Evolutionary conservation across 2,797 vertebrate genomes (phyloP), one percentile per base, ranked within the genome.

Genomic region (Sebastes kiyomatsui): DNA sequence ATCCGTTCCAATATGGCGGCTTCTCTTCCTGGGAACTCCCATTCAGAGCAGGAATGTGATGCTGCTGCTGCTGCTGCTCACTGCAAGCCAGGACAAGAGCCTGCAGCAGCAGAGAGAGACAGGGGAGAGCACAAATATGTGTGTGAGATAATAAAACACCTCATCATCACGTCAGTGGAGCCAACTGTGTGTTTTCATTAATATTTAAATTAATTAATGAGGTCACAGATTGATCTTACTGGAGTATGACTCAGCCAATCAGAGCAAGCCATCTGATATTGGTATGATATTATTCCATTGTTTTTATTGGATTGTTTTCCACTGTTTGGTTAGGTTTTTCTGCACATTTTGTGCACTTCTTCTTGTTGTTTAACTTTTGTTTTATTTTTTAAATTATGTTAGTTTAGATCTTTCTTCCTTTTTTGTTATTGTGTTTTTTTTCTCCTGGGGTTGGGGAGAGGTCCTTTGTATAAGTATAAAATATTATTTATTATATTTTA

Each of bases 1-100:
- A 92, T 89, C 93, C 91, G 90, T 92, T 96, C 93, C 96, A 97
- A 97, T 96, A 98, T 97, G 97, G 97, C 97, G 42, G 16, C 42
- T 46, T 18, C 92, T 91, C 96, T 95, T 95, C 95, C 95, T 94
- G 94, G 95, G 93, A 94, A 95, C 96, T 96, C 96, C 96, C 95
- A 93, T 92, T 90, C 77, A 75, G 68, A 78, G 64, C 65, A 90
- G 92, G 94, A 95, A 95, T 95, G 91, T 90, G 87, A 77, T 38
- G 72, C 67, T 84, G 71, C 81, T 38, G 33, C 7, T 7, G 30
- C 35, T 38, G 35, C 35, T 38, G 38, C 54, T 1, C 49, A 18
- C 12, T 83, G 68, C 87, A 92, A 86, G 90, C 79, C 88, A 49
- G 42, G 83, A 75, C 92, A 93, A 64, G 87, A 87, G 73, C 28